phyloP scores from a whole-genome alignment of 2,797 vertebrate species.

The Hozukius guyotensis region DNA sequence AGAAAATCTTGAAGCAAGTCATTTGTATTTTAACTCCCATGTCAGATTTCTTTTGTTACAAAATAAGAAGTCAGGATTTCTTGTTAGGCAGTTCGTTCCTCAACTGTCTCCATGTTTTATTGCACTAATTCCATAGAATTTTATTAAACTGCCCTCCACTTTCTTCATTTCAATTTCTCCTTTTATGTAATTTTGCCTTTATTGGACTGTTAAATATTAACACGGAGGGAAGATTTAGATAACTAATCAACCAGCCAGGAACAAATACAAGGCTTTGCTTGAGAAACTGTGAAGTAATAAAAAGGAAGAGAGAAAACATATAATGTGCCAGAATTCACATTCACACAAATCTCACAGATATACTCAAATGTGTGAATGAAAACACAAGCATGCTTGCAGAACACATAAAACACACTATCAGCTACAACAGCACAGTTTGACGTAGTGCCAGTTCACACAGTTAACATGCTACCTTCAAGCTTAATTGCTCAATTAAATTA shows the following conservation, averaged over 20 bases:
- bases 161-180: neutral
- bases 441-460: conserved; percentile 58
- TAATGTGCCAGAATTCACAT: neutral
- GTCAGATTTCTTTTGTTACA: neutral
- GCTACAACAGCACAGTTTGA: conserved; percentile 36
- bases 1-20: neutral
- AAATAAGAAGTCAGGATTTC: neutral
- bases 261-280: neutral
- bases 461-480: conserved; percentile 61
- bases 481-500: conserved; percentile 77
- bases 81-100: neutral
- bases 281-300: neutral
- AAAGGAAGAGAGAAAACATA: neutral
- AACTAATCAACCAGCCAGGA: neutral
- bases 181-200: neutral
- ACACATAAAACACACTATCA: neutral
- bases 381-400: neutral
- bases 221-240: neutral
- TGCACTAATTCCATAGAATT: neutral
- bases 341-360: neutral
- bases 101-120: neutral
- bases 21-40: neutral
- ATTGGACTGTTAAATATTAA: neutral
- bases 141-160: neutral
- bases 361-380: conserved; percentile 21